Evolutionary conservation across 2,113 vertebrate genomes (phyloP).

Genomic region (Equus przewalskii): DNA sequence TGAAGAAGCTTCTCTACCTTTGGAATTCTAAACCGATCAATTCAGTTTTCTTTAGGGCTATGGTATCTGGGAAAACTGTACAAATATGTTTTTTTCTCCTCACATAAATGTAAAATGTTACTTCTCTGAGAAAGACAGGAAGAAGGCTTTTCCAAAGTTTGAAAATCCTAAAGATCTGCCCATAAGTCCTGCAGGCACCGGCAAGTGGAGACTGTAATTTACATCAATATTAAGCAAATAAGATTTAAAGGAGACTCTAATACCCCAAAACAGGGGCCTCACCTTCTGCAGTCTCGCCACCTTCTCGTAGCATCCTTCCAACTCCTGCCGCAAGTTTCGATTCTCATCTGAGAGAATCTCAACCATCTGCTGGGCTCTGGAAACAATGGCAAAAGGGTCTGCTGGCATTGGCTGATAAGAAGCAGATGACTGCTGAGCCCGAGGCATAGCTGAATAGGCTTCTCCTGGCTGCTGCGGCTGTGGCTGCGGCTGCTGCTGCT

Average conservation of each 20-base stretch:
- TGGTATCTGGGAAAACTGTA: not conserved
- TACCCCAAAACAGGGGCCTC: conserved; percentile 4
- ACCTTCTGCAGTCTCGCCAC: conserved; percentile 98
- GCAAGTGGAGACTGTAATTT: not conserved
- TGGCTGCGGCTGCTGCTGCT: conserved; percentile 77
- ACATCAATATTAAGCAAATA: not conserved
- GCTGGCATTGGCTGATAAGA: conserved; percentile 92
- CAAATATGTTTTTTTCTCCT: not conserved
- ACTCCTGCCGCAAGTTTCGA: conserved; percentile 94
- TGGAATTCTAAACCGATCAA: conserved; percentile 26
- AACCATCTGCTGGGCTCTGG: conserved; percentile 97
- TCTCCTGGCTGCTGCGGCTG: conserved; percentile 88
- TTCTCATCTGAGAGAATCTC: conserved; percentile 97
- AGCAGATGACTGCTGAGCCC: conserved; percentile 92
- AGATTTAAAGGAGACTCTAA: conserved; percentile 10
- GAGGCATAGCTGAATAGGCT: conserved; percentile 91
- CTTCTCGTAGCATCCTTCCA: conserved; percentile 96
- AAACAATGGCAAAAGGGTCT: conserved; percentile 94
- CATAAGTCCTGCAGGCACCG: not conserved
- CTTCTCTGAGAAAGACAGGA: not conserved
- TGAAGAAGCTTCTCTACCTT: not conserved
- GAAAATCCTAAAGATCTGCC: not conserved
- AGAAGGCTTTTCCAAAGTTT: conserved; percentile 27
- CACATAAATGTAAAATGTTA: conserved; percentile 6
- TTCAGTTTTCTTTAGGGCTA: conserved; percentile 25